A percentile compares a stretch with the other conserved stretches of the same genome.
Evolutionary conservation across 2,888 invertebrate genomes (phyloP).

Genomic region (Thecophora atra): DNA sequence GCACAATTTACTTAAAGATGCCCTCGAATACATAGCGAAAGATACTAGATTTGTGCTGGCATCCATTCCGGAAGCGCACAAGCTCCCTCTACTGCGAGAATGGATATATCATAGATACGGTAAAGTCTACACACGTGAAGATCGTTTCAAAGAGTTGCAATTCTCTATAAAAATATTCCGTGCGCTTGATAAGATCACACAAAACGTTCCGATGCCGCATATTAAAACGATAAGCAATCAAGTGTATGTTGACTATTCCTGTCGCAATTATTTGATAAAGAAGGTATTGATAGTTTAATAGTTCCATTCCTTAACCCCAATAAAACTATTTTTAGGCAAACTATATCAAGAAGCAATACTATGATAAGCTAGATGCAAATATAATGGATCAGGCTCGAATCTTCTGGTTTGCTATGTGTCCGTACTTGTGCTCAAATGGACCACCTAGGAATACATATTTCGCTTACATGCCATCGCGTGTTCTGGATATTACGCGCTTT

Average conservation of each 20-base stretch:
- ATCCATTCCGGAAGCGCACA: slow-evolving; percentile 55
- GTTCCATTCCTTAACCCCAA: not conserved
- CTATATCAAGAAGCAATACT: slow-evolving; percentile 42
- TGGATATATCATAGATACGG: slow-evolving; percentile 59
- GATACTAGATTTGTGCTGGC: slow-evolving; percentile 58
- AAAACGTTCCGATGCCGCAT: slow-evolving; percentile 41
- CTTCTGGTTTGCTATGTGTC: slow-evolving; percentile 54
- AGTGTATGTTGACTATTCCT: slow-evolving; percentile 44
- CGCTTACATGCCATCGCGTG: slow-evolving; percentile 58
- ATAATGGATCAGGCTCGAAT: slow-evolving; percentile 52
- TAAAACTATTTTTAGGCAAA: slow-evolving; percentile 39
- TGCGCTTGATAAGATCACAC: slow-evolving; percentile 39
- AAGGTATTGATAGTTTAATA: slow-evolving; percentile 44
- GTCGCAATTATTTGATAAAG: slow-evolving; percentile 43
- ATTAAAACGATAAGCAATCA: slow-evolving; percentile 40
- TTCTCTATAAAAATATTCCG: slow-evolving; percentile 46
- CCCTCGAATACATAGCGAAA: slow-evolving; percentile 49
- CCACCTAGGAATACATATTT: slow-evolving; percentile 51
- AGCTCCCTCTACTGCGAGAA: slow-evolving; percentile 53
- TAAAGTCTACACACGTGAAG: slow-evolving; percentile 48
- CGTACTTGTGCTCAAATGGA: slow-evolving; percentile 49
- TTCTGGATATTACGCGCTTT: slow-evolving; percentile 43
- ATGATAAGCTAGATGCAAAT: slow-evolving; percentile 44
- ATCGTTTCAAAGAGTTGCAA: slow-evolving; percentile 41
- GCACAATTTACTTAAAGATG: slow-evolving; percentile 51